Evolutionary conservation across 2,888 invertebrate genomes (phyloP), one percentile per base, ranked within the genome.

Genomic region (Coronaproctus castanopsis): DNA sequence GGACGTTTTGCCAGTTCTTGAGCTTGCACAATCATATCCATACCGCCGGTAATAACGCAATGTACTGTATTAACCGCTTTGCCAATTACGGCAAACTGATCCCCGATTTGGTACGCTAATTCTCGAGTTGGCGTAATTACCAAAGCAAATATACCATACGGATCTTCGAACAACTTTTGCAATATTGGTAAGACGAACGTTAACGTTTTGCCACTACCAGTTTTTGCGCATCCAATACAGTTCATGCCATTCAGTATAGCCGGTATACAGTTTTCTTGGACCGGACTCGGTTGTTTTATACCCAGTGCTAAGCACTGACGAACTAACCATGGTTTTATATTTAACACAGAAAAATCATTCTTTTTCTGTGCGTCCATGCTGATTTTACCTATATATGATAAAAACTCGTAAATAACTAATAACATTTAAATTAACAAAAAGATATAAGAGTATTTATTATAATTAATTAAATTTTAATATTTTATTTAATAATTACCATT

Each of bases 181-280:
- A 97, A 71, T 67, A 97, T 90, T 0, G 96, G 96, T 58, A 97
- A 71, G 0, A 92, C 95, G 77, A 98, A 98, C 0, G 97, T 93
- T 68, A 97, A 81, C 0, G 98, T 98, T 76, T 98, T 98, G 1
- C 97, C 97, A 59, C 93, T 95, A 18, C 97, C 97, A 8, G 97
- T 98, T 72, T 96, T 93, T 0, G 96, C 93, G 66, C 92, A 92
- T 8, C 93, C 97, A 63, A 98, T 86, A 66, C 92, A 91, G 74
- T 96, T 90, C 66, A 79, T 76, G 0, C 92, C 92, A 61, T 75
- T 69, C 50, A 91, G 71, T 65, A 91, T 87, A 62, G 77, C 75
- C 2, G 87, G 81, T 67, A 92, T 84, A 68, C 90, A 90, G 63
- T 83, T 81, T 67, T 76, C 72, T 71, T 92, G 91, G 60, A 92